phyloP scores from a whole-genome alignment of 1,140 invertebrate species.

The Hylaeus volcanicus region DNA sequence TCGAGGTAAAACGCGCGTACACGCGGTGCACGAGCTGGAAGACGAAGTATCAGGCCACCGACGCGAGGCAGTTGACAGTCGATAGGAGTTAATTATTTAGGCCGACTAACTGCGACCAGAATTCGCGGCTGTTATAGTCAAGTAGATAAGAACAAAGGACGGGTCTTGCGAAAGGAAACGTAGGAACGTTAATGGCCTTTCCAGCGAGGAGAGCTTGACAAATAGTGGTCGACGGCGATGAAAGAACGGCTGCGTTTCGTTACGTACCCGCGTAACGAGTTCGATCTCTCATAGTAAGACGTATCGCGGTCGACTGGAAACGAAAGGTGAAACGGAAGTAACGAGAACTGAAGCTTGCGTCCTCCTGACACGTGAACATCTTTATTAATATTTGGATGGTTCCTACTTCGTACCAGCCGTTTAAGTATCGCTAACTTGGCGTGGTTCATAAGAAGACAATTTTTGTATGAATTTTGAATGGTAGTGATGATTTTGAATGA shows the following conservation, averaged over 20 bases:
- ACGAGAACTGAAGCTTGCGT: background rate
- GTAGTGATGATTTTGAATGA: no score
- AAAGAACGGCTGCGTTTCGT: slow-evolving; percentile 42
- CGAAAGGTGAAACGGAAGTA: background rate
- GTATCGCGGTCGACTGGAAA: slow-evolving; percentile 4
- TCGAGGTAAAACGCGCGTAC: no score
- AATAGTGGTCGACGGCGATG: slow-evolving; percentile 46
- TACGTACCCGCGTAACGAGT: slow-evolving; percentile 32
- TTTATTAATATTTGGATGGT: no score
- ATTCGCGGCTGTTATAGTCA: slow-evolving; percentile 12
- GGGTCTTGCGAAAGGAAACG: slow-evolving; percentile 29
- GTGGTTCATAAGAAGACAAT: no score
- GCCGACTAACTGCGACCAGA: background rate
- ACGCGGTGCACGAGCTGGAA: no score
- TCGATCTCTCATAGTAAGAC: slow-evolving; percentile 25
- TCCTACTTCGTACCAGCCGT: no score
- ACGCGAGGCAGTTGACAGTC: background rate
- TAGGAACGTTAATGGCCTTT: slow-evolving; percentile 43
- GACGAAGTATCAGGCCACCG: background rate
- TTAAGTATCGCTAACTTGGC: no score
- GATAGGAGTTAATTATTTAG: slow-evolving; percentile 29
- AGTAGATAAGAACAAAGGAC: slow-evolving; percentile 47
- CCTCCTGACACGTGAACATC: background rate
- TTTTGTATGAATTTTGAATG: no score
- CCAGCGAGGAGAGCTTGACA: slow-evolving; percentile 32